Conservation (phyloP, 2,113 vertebrate genomes). For the Herpetotheres cachinnans region DNA sequence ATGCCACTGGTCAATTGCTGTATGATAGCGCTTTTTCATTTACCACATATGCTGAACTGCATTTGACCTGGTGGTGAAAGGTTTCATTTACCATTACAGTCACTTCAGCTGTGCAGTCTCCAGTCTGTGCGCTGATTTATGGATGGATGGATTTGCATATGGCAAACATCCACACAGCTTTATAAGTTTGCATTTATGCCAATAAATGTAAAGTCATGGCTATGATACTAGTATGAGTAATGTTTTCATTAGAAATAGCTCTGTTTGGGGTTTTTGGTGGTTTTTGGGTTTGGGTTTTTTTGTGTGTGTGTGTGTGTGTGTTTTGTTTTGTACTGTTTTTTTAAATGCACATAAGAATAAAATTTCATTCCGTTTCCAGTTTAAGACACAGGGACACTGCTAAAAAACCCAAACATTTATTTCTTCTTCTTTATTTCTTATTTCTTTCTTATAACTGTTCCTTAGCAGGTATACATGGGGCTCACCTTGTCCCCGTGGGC, state of each 20-base stretch:
- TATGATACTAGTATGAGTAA: slow-evolving; percentile 32
- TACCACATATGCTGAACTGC: slow-evolving; percentile 46
- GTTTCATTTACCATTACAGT: slow-evolving; percentile 61
- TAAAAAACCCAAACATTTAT: neutral
- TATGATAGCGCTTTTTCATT: slow-evolving; percentile 5
- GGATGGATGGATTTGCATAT: slow-evolving; percentile 58
- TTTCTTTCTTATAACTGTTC: neutral
- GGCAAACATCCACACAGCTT: slow-evolving; percentile 50
- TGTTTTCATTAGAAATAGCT: slow-evolving; percentile 47
- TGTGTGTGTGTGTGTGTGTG: neutral
- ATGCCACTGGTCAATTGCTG: neutral
- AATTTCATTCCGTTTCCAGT: neutral
- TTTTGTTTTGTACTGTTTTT: neutral
- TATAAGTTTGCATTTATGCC: slow-evolving; percentile 25
- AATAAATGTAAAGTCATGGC: slow-evolving; percentile 41
- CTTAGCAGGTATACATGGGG: neutral
- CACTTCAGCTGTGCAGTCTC: slow-evolving; percentile 52
- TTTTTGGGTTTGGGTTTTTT: neutral
- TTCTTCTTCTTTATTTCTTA: neutral
- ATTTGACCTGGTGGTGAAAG: slow-evolving; percentile 52
- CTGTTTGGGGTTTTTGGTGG: neutral
- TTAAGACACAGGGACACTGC: neutral
- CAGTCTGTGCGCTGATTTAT: slow-evolving; percentile 39
- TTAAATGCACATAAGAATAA: neutral
- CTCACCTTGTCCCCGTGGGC: neutral